These are phyloP conservation scores for Darevskia nairensis DNA, from an alignment of 2,797 vertebrate genomes.

Conservation along the genomic window DNA sequence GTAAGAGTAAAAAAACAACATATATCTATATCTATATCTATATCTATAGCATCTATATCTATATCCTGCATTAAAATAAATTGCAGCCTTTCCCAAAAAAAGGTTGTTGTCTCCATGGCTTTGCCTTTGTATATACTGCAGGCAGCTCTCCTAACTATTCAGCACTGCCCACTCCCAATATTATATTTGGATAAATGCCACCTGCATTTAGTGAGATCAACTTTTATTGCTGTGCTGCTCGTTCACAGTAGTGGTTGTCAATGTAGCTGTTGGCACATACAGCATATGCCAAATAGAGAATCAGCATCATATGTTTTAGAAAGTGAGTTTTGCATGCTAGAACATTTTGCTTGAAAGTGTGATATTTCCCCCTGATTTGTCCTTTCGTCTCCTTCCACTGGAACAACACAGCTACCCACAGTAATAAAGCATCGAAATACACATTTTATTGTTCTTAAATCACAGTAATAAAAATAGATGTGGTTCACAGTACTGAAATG, in stretches of 20 bases:
- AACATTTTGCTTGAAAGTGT: neutral
- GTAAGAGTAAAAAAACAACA: neutral
- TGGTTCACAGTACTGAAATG: neutral
- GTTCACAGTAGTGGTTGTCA: neutral
- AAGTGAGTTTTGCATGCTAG: neutral
- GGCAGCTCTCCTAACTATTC: neutral
- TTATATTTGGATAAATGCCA: slow-evolving; percentile 6
- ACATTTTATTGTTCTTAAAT: neutral
- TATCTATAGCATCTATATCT: no score
- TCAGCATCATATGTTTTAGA: neutral
- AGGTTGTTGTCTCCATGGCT: neutral
- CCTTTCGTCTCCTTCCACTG: neutral
- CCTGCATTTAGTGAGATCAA: neutral
- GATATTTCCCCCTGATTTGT: neutral
- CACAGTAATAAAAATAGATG: neutral
- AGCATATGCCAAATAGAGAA: neutral
- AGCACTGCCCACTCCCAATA: neutral
- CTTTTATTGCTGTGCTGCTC: slow-evolving; percentile 7
- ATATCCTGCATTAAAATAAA: neutral
- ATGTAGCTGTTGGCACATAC: neutral
- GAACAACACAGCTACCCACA: neutral
- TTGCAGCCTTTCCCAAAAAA: neutral
- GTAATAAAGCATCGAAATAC: neutral
- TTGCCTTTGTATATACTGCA: neutral
- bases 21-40: neutral